Percentiles rank a stretch among this genome's conserved stretches.
These are phyloP conservation scores for Diabrotica virgifera DNA, from an alignment of 1,140 invertebrate species.

Conservation along the genomic window DNA sequence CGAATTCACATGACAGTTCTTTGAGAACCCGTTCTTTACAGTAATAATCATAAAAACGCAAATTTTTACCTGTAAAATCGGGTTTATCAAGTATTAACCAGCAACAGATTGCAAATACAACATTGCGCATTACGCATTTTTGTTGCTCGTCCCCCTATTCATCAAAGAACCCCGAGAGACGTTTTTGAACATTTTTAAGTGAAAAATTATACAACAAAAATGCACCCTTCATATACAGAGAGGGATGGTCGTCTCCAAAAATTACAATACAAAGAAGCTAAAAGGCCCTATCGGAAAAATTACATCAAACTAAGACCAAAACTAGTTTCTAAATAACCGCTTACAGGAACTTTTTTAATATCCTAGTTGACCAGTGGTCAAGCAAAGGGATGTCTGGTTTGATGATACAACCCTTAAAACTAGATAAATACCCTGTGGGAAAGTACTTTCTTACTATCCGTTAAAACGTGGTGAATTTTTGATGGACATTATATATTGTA, in stretches of 20 bases:
- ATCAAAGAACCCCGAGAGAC: background rate
- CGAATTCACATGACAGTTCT: background rate
- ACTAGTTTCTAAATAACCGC: constrained; percentile 31
- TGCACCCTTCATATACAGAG: constrained; percentile 9
- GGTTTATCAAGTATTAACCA: constrained; percentile 6
- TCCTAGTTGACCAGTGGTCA: constrained; percentile 27
- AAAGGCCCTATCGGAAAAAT: constrained; percentile 27
- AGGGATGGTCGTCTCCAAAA: constrained; percentile 26
- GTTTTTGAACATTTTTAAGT: constrained; percentile 16
- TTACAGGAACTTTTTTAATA: constrained; percentile 16
- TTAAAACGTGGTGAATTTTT: background rate
- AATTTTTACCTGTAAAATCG: constrained; percentile 12
- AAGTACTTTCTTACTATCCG: background rate
- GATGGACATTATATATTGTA: background rate
- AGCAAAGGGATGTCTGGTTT: constrained; percentile 27
- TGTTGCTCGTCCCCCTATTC: constrained; percentile 9
- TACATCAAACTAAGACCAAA: constrained; percentile 25
- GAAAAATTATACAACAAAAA: constrained; percentile 17
- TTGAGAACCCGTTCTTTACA: background rate
- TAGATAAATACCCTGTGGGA: constrained; percentile 2
- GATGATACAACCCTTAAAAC: constrained; percentile 2
- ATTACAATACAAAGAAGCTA: constrained; percentile 28
- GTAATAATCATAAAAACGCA: constrained; percentile 9
- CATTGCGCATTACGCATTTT: constrained; percentile 11
- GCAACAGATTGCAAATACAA: constrained; percentile 14